phyloP scores from a whole-genome alignment of 2,888 invertebrate species.

The Drosophila siamana region DNA sequence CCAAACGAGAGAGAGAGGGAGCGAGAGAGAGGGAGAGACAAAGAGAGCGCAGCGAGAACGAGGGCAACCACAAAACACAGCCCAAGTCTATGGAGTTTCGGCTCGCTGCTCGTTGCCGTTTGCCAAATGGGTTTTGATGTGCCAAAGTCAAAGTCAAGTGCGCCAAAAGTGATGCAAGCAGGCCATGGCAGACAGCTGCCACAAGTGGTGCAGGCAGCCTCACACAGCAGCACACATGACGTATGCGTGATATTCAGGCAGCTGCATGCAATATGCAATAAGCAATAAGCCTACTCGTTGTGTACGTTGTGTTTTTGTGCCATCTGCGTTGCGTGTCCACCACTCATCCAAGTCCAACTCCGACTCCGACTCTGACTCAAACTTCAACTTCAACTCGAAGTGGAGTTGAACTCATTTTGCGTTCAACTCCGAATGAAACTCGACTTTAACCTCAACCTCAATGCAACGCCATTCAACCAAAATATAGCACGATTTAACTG shows the following conservation, averaged over 20 bases:
- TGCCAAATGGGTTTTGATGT: slow-evolving; percentile 50
- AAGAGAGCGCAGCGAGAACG: no score
- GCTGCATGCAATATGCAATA: slow-evolving; percentile 34
- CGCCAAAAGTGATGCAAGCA: slow-evolving; percentile 48
- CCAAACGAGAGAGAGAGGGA: neutral
- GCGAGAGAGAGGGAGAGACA: neutral
- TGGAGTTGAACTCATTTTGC: neutral
- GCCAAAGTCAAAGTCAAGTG: slow-evolving; percentile 63
- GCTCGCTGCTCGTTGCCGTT: slow-evolving; percentile 19
- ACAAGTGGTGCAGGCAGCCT: slow-evolving; percentile 9
- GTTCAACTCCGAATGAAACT: neutral
- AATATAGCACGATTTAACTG: neutral
- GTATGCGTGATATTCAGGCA: slow-evolving; percentile 48
- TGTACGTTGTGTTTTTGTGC: no score
- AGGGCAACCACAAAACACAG: slow-evolving; percentile 38
- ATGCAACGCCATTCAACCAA: slow-evolving; percentile 8
- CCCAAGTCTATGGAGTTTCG: slow-evolving; percentile 22
- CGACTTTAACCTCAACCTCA: slow-evolving; percentile 1
- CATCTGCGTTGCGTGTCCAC: slow-evolving; percentile 26
- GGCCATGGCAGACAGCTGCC: slow-evolving; percentile 35
- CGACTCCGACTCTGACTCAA: neutral
- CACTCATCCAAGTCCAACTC: neutral
- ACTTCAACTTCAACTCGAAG: slow-evolving; percentile 1
- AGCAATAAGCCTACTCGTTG: no score
- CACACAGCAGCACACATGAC: slow-evolving; percentile 28